phyloP scores from a whole-genome alignment of 2,113 vertebrate species.

The Circaetus gallicus region DNA sequence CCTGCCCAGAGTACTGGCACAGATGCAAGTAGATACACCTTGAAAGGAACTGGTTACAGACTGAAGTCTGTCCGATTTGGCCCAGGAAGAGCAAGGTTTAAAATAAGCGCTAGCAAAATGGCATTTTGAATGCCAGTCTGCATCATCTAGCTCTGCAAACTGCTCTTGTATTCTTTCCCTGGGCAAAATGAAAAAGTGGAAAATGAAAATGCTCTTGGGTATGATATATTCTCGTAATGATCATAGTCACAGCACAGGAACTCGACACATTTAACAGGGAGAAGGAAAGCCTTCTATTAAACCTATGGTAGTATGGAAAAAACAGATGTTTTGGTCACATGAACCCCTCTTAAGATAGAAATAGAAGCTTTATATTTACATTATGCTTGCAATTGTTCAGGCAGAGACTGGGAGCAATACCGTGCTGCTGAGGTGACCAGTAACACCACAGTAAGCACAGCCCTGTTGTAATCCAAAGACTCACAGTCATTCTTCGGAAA shows the following conservation, averaged over 20 bases:
- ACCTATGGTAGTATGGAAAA: background rate
- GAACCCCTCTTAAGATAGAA: background rate
- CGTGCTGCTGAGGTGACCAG: background rate
- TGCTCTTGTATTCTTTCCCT: background rate
- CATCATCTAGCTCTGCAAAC: background rate
- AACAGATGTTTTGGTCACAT: background rate
- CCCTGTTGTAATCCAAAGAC: background rate
- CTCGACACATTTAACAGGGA: background rate
- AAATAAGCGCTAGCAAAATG: background rate
- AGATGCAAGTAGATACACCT: conserved; percentile 34
- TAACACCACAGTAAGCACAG: background rate
- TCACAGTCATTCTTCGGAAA: background rate
- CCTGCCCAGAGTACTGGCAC: conserved; percentile 7
- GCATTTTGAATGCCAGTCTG: conserved; percentile 3
- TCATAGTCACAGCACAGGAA: background rate
- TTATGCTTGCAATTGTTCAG: background rate
- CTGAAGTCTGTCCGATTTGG: conserved; percentile 24
- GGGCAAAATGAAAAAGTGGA: conserved; percentile 3
- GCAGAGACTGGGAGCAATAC: background rate
- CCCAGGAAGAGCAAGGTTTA: conserved; percentile 12
- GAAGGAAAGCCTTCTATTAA: background rate
- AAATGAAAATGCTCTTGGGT: background rate
- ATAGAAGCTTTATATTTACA: background rate
- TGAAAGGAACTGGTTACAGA: conserved; percentile 25
- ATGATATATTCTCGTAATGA: background rate